phyloP scores from a whole-genome alignment of 2,888 invertebrate genomes.

The Syrphus vitripennis region DNA sequence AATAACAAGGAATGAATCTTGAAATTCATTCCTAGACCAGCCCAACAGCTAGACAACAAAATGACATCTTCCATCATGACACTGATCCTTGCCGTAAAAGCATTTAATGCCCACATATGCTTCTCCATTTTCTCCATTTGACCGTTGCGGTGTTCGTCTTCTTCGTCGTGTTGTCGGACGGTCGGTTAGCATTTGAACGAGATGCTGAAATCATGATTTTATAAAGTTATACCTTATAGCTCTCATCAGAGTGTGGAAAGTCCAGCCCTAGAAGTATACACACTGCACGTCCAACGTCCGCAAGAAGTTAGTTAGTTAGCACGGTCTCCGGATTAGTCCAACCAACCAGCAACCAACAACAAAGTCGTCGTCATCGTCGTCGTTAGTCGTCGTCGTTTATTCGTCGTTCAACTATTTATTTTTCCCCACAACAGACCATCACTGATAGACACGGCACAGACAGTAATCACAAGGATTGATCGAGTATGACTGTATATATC shows the following conservation, averaged over 20 bases:
- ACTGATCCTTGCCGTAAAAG: slow-evolving; percentile 55
- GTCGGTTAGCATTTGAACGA: slow-evolving; percentile 27
- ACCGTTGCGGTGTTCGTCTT: not conserved
- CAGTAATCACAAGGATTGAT: slow-evolving; percentile 71
- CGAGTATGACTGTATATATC: slow-evolving; percentile 63
- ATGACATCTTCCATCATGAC: slow-evolving; percentile 62
- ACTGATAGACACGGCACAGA: slow-evolving; percentile 61
- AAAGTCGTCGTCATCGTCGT: not conserved
- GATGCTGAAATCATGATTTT: slow-evolving; percentile 58
- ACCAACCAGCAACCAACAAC: not conserved
- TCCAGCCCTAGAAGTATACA: not conserved
- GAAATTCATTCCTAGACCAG: slow-evolving; percentile 40
- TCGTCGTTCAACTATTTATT: not conserved
- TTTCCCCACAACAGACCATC: not conserved
- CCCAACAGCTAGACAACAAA: slow-evolving; percentile 49
- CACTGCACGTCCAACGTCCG: not conserved
- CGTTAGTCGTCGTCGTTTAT: slow-evolving; percentile 5
- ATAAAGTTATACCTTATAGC: slow-evolving; percentile 9
- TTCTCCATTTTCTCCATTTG: slow-evolving; percentile 25
- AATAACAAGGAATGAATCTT: slow-evolving; percentile 3
- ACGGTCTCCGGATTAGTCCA: slow-evolving; percentile 46
- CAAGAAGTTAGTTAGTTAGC: slow-evolving; percentile 33
- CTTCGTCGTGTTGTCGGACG: not conserved
- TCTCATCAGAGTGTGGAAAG: not conserved
- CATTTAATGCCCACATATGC: slow-evolving; percentile 34